Conservation (phyloP, 2,888 invertebrate species). For the Eristalinus sepulchralis region DNA sequence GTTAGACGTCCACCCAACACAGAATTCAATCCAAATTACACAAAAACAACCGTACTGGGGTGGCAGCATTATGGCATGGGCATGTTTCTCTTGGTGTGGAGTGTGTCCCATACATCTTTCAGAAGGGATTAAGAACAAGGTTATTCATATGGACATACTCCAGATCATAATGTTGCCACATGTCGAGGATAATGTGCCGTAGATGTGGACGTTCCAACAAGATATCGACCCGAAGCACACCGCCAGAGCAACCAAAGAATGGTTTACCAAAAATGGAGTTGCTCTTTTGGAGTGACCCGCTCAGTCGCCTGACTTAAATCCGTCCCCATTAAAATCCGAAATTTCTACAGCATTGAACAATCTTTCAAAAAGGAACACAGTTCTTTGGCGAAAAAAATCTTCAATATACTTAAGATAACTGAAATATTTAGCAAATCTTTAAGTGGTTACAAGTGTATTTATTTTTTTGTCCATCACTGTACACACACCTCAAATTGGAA, state of each 20-base stretch:
- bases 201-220: slow-evolving; percentile 18
- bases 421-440: no score
- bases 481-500: no score
- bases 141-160: not conserved
- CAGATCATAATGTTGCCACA: not conserved
- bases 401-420: no score
- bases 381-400: no score
- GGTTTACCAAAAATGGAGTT: slow-evolving; percentile 8
- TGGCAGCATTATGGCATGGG: not conserved
- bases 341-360: no score
- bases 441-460: no score
- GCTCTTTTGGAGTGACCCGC: slow-evolving; percentile 17
- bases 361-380: no score
- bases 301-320: slow-evolving; percentile 36
- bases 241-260: slow-evolving; percentile 15
- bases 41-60: not conserved
- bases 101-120: no score
- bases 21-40: no score
- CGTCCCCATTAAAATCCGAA: not conserved
- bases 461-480: no score
- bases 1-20: no score
- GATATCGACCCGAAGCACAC: slow-evolving; percentile 18
- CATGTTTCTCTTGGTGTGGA: slow-evolving; percentile 16
- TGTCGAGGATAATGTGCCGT: not conserved
- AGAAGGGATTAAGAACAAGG: not conserved